Base-by-base conservation (phyloP, 2,888 invertebrate genomes). In the Brachylomia viminalis region DNA sequence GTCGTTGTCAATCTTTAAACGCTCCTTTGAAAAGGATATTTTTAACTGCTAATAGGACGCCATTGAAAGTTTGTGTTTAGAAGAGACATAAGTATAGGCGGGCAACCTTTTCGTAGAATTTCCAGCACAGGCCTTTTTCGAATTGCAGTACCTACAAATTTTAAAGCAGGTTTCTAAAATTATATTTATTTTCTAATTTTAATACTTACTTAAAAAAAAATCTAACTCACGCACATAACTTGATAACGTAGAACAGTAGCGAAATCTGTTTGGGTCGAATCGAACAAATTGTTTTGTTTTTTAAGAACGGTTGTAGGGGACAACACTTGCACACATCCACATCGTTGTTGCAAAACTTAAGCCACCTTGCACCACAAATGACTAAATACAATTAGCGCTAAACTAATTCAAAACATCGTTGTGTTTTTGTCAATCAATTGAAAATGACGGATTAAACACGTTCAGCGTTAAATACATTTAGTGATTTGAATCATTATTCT, bases 231-330 rank as follows among this genome's bases (percentile, higher is more conserved):
- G 6, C 54, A 30, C 20, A 3, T n/a, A 10, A 27, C n/a, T n/a
- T 30, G 17, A n/a, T 0, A 27, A 17, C 38, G 23, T 17, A 3
- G 4, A 17, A 33, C 13, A 58, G 56, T 58, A 73, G 74, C 74
- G 47, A 74, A 47, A 73, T 74, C 74, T 73, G 33, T 58, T 73
- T 58, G 15, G 10, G 8, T 20, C n/a, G 6, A n/a, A n/a, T 0
- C n/a, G 11, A 67, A 67, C n/a, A 52, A 30, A 64, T 64, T 17
- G 17, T 3, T 30, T 30, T 27, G 6, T 45, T 47, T 47, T 65
- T 47, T 20, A 20, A 11, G 17, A 33, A 33, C 17, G 0, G 6
- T n/a, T 54, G 5, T 20, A 20, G 2, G 4, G 33, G 6, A 49
- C 27, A 42, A 8, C 6, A 15, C 8, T 67, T 33, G 2, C 20